Base-by-base conservation (phyloP, 92 coral and sea anemone genomes). In the Muricea muricata region DNA sequence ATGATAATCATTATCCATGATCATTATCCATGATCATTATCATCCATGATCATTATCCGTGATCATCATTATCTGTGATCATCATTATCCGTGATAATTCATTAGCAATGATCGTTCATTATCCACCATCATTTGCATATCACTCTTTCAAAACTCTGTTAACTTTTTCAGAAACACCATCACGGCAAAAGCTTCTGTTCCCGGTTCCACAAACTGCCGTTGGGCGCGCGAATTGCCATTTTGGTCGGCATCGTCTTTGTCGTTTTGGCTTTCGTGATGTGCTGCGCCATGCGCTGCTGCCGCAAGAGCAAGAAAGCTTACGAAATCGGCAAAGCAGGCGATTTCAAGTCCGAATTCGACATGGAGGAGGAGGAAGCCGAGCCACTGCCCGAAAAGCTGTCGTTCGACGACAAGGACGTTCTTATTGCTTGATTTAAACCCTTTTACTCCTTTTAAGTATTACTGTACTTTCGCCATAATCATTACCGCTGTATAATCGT, bases 261-360 rank as follows among this genome's bases (percentile, higher is more conserved):
- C 24, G 95, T 97, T 33, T 81, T 96, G 25, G 90, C 91, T 10
- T 86, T 90, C 6, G 66, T 90, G 18, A 79, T 91, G 94, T 90
- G 94, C 79, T 96, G 99, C 66, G 94, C 94, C 45, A 91, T 81
- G 92, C 92, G 96, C 86, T 96, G 97, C 81, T 93, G 94, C 86
- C 87, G 93, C 18, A 83, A 94, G 15, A 84, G 85, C 47, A 84
- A 88, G 80, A 85, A 88, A 28, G 84, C 92, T 89, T 91, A 91
- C 28, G 90, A 90, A 87, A 46, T 93, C 65, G 87, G 88, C 34
- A 93, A 95, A 69, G 89, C 54, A 6, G 92, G 87, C 61, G 95
- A 94, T 76, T 84, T 87, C 67, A 93, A 92, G 78, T 89, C 90
- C 67, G 93, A 85, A 60, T 90, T 90, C n/a, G 97, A 93, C 34